Percentiles rank a stretch among this genome's conserved stretches.
These are phyloP conservation scores for Uropsilus gracilis DNA, from an alignment of 2,113 vertebrate species.

Conservation along the genomic window DNA sequence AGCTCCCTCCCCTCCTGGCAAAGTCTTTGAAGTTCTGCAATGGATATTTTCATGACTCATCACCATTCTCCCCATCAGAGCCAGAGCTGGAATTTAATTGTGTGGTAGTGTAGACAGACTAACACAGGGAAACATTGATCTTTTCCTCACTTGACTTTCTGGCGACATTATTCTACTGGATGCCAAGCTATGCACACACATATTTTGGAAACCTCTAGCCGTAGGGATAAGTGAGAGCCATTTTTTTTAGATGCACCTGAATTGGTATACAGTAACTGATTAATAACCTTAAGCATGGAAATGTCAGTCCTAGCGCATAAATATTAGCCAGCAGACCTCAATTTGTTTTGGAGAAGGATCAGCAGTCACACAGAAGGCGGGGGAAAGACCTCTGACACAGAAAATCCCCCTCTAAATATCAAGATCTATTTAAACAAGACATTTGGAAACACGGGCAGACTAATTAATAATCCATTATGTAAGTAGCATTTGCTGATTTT, in stretches of 20 bases:
- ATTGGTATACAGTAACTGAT: constrained; percentile 12
- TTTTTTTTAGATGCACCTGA: neutral
- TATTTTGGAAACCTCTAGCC: neutral
- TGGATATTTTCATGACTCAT: neutral
- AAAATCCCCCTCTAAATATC: constrained; percentile 68
- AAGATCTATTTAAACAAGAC: constrained; percentile 57
- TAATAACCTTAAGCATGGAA: constrained; percentile 68
- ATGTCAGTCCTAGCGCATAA: constrained; percentile 58
- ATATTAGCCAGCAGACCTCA: constrained; percentile 50
- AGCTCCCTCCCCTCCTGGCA: neutral
- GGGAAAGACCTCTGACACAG: constrained; percentile 30
- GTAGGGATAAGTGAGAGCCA: neutral
- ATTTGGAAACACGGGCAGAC: neutral
- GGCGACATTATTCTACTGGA: neutral
- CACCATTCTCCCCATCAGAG: neutral
- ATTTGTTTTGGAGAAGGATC: constrained; percentile 72
- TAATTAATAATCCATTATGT: constrained; percentile 56
- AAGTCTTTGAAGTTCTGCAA: neutral
- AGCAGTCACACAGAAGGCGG: constrained; percentile 30
- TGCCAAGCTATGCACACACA: neutral
- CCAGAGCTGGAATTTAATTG: neutral
- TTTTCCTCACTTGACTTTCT: neutral
- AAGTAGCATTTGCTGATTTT: constrained; percentile 65
- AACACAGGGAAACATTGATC: neutral
- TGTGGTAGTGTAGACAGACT: neutral